These are phyloP conservation scores for Picus viridis DNA, from an alignment of 2,797 vertebrate species.

Conservation along the genomic window DNA sequence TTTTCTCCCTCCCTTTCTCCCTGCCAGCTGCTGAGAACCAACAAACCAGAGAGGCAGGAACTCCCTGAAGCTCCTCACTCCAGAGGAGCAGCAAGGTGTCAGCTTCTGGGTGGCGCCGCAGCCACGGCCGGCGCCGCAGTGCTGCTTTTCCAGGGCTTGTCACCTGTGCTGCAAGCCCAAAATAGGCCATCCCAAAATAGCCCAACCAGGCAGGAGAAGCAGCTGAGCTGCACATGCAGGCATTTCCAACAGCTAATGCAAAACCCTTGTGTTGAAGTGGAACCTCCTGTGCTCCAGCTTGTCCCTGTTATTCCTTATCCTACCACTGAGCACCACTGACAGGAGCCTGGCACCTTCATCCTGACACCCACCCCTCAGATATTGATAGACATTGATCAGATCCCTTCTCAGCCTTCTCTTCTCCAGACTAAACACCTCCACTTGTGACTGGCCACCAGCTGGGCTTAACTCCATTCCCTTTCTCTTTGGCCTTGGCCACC, in stretches of 20 bases:
- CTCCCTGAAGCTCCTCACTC: not conserved
- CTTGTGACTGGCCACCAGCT: no score
- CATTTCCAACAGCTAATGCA: not conserved
- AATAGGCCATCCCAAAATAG: conserved; percentile 65
- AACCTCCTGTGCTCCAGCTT: no score
- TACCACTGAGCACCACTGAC: no score
- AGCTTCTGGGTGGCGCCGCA: not conserved
- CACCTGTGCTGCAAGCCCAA: conserved; percentile 46
- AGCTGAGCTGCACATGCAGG: not conserved
- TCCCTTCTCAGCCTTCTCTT: no score
- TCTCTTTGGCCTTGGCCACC: no score
- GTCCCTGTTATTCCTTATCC: no score
- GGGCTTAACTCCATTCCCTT: no score
- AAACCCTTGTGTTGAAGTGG: not conserved
- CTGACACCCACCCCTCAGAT: no score
- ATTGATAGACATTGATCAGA: no score
- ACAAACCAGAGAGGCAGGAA: not conserved
- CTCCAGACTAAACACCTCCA: no score
- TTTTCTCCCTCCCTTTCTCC: not conserved
- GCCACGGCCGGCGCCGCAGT: not conserved
- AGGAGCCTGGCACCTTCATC: no score
- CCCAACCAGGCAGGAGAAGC: not conserved
- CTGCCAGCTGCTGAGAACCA: not conserved
- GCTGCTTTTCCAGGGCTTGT: not conserved
- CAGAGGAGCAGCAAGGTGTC: conserved; percentile 10